Evolutionary conservation across 2,797 vertebrate genomes (phyloP).

Genomic region (Pangasius mekongensis): DNA sequence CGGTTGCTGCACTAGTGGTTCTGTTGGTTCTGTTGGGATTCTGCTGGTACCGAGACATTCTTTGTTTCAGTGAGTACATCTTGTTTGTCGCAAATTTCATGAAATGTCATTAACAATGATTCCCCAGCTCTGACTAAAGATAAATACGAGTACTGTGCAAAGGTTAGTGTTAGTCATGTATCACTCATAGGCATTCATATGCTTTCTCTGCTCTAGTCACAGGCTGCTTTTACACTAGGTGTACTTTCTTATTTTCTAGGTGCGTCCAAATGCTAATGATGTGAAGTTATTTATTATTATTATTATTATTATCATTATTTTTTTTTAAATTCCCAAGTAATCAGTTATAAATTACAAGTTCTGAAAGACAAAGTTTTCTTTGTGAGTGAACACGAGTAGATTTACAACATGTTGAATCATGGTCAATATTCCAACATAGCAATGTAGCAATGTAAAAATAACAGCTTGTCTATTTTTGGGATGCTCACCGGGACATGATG

Average conservation of each 20-base stretch:
- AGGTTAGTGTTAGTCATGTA: not conserved
- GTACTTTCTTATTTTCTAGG: no score
- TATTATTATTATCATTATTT: no score
- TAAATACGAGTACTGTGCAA: not conserved
- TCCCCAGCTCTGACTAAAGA: not conserved
- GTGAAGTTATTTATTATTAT: no score
- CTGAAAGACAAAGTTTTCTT: not conserved
- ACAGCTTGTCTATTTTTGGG: no score
- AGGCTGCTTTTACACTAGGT: not conserved
- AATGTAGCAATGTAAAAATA: not conserved
- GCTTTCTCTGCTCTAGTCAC: not conserved
- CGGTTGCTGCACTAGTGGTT: not conserved
- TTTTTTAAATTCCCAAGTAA: no score
- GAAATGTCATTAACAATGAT: not conserved
- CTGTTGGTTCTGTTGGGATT: not conserved
- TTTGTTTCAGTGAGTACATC: conserved; percentile 3
- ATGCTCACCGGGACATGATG: no score
- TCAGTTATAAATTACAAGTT: no score
- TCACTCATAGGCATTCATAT: not conserved
- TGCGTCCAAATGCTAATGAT: no score
- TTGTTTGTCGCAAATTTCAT: not conserved
- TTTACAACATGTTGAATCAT: not conserved
- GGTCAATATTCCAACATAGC: not conserved
- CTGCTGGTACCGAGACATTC: not conserved
- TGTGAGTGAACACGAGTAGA: not conserved